Evolutionary conservation across 2,113 vertebrate species (phyloP).

Genomic region (Entelurus aequoreus): DNA sequence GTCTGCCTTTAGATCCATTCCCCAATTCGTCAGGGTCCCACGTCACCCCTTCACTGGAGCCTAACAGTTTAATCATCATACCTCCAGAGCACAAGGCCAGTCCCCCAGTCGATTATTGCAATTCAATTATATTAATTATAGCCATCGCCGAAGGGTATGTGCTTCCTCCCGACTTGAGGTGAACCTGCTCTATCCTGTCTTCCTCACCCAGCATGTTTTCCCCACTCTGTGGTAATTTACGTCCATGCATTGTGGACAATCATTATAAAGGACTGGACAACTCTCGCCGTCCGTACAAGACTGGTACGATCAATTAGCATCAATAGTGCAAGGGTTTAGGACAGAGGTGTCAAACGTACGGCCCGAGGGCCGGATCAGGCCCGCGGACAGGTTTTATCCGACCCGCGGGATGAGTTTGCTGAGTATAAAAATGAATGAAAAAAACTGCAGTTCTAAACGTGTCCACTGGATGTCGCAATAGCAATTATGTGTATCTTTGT

Average conservation of each 20-base stretch:
- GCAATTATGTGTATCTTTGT: too few species aligned
- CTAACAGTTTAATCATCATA: constrained; percentile 75
- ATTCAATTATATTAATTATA: constrained; percentile 80
- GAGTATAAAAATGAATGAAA: too few species aligned
- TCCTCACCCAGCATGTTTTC: constrained; percentile 44
- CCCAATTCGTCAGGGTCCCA: constrained; percentile 67
- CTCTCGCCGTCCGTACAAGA: constrained; percentile 46
- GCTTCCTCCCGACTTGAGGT: constrained; percentile 51
- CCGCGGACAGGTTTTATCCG: too few species aligned
- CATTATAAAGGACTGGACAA: constrained; percentile 42
- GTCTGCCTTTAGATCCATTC: constrained; percentile 68
- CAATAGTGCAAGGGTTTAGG: constrained; percentile 49
- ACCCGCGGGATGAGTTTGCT: too few species aligned
- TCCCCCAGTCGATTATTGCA: constrained; percentile 72
- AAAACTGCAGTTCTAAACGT: too few species aligned
- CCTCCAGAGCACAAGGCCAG: constrained; percentile 66
- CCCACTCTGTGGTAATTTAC: constrained; percentile 49
- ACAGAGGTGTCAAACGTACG: too few species aligned
- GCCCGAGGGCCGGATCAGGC: too few species aligned
- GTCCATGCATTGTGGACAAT: constrained; percentile 27
- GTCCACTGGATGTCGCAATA: too few species aligned
- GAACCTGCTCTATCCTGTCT: constrained; percentile 44
- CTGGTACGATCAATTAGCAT: constrained; percentile 43
- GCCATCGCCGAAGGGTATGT: constrained; percentile 63
- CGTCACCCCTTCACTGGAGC: constrained; percentile 62